Conservation (phyloP, 2,888 invertebrate genomes). For the Parnassius apollo region DNA sequence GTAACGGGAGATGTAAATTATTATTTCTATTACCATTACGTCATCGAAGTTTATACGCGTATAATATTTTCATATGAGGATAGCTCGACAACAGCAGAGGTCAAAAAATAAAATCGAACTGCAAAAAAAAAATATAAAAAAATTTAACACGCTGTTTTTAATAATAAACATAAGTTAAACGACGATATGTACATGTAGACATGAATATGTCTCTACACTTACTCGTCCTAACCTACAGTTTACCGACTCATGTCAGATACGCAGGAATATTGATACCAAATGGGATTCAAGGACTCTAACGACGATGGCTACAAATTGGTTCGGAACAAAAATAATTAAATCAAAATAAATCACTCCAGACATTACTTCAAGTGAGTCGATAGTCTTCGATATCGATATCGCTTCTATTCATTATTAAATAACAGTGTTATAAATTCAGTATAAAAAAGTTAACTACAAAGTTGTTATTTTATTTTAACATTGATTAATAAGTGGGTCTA, state of each 20-base stretch:
- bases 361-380: slow-evolving; percentile 4
- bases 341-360: slow-evolving; percentile 5
- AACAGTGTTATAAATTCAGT: slow-evolving; percentile 14
- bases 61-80: not conserved
- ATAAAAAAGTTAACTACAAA: not conserved
- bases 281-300: no score
- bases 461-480: not conserved
- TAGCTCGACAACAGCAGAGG: no score
- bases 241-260: no score
- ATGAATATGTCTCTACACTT: no score
- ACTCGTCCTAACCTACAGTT: no score
- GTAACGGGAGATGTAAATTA: slow-evolving; percentile 9
- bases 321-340: not conserved
- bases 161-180: no score
- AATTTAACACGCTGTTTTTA: no score
- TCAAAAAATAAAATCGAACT: no score
- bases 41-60: not conserved
- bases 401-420: slow-evolving; percentile 25
- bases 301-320: no score
- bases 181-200: no score
- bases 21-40: not conserved
- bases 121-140: no score
- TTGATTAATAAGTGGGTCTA: not conserved
- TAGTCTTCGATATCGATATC: slow-evolving; percentile 15
- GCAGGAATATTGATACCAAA: no score